Evolutionary conservation across 2,888 invertebrate species (phyloP).

Genomic region (Diaphora mendica): DNA sequence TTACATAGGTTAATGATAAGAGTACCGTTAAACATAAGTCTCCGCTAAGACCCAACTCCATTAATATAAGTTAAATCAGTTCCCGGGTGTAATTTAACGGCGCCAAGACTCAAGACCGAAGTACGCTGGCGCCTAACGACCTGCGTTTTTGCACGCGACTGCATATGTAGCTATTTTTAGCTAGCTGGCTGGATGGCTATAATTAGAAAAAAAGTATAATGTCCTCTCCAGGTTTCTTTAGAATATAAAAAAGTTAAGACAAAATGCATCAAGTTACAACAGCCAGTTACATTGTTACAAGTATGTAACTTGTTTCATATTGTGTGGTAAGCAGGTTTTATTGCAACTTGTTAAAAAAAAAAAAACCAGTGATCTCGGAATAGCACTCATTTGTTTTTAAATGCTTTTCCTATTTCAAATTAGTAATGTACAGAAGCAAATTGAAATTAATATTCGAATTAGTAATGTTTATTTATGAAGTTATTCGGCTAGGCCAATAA

Average conservation of each 20-base stretch:
- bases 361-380: background rate
- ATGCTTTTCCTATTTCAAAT: background rate
- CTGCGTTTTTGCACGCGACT: conserved; percentile 49
- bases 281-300: background rate
- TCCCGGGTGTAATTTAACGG: conserved; percentile 37
- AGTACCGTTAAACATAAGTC: conserved; percentile 40
- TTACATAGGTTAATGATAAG: conserved; percentile 38
- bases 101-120: conserved; percentile 23
- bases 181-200: conserved; percentile 31
- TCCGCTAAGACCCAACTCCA: conserved; percentile 35
- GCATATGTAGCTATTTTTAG: conserved; percentile 46
- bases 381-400: background rate
- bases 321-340: background rate
- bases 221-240: conserved; percentile 19
- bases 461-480: background rate
- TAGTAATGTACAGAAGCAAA: background rate
- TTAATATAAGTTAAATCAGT: conserved; percentile 38
- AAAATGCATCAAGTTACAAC: background rate
- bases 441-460: too few relatives aligned
- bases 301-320: background rate
- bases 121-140: conserved; percentile 22
- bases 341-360: background rate
- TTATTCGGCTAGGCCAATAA: background rate
- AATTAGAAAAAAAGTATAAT: conserved; percentile 41
- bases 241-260: background rate